These are phyloP conservation scores for Lasius fuliginosus DNA, from an alignment of 2,888 invertebrate species.

Conservation along the genomic window DNA sequence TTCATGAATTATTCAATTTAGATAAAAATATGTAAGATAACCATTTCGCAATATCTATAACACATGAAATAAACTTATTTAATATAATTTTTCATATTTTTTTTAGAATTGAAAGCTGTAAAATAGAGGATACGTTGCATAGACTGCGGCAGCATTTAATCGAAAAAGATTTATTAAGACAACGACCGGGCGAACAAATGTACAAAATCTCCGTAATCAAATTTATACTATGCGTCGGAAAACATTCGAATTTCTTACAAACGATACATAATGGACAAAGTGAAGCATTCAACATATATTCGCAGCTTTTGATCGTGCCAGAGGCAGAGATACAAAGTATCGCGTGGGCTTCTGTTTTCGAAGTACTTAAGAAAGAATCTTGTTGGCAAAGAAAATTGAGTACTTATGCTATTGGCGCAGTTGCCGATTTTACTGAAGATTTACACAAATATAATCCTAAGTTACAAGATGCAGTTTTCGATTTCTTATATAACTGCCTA, in stretches of 20 bases:
- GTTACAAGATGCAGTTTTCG: slow-evolving; percentile 77
- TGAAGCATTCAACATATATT: slow-evolving; percentile 49
- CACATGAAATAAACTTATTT: background rate
- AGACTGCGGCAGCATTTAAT: slow-evolving; percentile 73
- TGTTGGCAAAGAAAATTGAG: slow-evolving; percentile 49
- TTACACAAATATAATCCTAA: slow-evolving; percentile 71
- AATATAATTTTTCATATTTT: slow-evolving; percentile 30
- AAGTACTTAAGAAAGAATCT: slow-evolving; percentile 50
- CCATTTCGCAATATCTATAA: background rate
- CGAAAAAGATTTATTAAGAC: slow-evolving; percentile 68
- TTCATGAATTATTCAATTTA: slow-evolving; percentile 70
- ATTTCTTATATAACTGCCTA: slow-evolving; percentile 74
- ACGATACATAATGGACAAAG: background rate
- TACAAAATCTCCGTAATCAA: slow-evolving; percentile 78
- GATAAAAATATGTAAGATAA: slow-evolving; percentile 61
- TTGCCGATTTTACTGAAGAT: slow-evolving; percentile 32
- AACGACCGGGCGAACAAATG: slow-evolving; percentile 79
- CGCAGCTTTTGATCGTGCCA: slow-evolving; percentile 52
- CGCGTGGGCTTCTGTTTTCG: slow-evolving; percentile 74
- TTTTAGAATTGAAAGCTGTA: slow-evolving; percentile 51
- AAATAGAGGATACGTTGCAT: slow-evolving; percentile 21
- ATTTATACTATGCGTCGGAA: slow-evolving; percentile 68
- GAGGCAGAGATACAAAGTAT: slow-evolving; percentile 73
- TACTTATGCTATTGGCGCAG: slow-evolving; percentile 48
- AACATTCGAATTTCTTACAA: slow-evolving; percentile 15